These are phyloP conservation scores for Eurois occulta DNA, from an alignment of 2,888 invertebrate genomes.

Conservation along the genomic window DNA sequence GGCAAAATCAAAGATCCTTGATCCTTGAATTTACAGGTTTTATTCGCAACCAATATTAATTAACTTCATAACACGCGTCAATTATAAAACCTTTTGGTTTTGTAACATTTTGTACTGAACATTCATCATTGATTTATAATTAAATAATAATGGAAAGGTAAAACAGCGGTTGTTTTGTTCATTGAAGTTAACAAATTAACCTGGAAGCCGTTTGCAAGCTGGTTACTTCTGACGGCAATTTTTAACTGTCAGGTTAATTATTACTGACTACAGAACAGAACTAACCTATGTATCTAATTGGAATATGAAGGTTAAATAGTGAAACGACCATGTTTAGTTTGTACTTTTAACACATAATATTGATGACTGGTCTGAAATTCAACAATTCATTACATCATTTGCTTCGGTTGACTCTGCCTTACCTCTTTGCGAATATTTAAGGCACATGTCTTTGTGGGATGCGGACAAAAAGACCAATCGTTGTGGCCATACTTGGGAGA, in stretches of 20 bases:
- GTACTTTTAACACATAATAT: background rate
- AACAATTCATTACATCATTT: background rate
- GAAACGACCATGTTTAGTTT: background rate
- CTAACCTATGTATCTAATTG: background rate
- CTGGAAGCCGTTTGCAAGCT: background rate
- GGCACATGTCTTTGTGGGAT: background rate
- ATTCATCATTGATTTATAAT: conserved; percentile 33
- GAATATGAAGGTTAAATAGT: background rate
- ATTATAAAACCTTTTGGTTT: conserved; percentile 26
- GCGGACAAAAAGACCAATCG: background rate
- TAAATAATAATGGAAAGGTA: conserved; percentile 9
- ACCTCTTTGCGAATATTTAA: background rate
- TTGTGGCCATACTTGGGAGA: background rate
- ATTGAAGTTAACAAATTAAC: conserved; percentile 11
- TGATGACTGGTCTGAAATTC: background rate
- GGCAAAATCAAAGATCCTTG: background rate
- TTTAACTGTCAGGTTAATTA: conserved; percentile 7
- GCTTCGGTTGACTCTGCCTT: background rate
- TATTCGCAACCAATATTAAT: background rate
- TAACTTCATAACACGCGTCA: conserved; percentile 18
- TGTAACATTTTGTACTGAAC: conserved; percentile 18
- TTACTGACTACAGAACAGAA: background rate
- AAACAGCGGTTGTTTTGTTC: background rate
- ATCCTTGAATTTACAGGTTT: background rate
- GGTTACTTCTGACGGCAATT: background rate